Evolutionary conservation across 53 echinoderm and acorn worm genomes (phyloP).

Genomic region (Actinopyga echinites): DNA sequence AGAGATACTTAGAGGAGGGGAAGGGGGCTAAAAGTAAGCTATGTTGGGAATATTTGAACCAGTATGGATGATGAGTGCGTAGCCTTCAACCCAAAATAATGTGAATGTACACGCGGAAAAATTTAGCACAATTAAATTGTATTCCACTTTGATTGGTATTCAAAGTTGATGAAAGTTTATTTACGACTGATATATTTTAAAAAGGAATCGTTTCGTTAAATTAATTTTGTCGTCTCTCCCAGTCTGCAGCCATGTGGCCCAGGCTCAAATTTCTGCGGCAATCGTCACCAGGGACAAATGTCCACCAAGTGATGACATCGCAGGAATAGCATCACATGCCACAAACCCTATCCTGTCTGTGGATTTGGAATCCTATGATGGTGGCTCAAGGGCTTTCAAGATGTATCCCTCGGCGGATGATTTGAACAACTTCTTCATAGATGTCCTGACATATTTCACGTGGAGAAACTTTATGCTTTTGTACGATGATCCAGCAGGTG

Average conservation of each 20-base stretch:
- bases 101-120: too few species aligned
- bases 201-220: too few species aligned
- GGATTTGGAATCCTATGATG: conserved; percentile 71
- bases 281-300: conserved; percentile 83
- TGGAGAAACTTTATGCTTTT: conserved; percentile 90
- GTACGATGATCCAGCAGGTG: conserved; percentile 84
- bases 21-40: too few species aligned
- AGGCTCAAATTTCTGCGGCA: conserved; percentile 71
- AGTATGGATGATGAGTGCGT: too few species aligned
- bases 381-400: conserved; percentile 90
- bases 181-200: too few species aligned
- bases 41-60: too few species aligned
- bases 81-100: too few species aligned
- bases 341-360: conserved; percentile 83
- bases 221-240: conserved; percentile 3
- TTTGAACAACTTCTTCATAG: conserved; percentile 74
- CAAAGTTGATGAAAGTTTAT: too few species aligned
- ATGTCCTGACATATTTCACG: conserved; percentile 77
- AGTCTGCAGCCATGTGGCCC: conserved; percentile 82
- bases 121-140: too few species aligned
- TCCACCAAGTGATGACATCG: conserved; percentile 78
- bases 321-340: conserved; percentile 88
- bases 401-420: conserved; percentile 94
- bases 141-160: too few species aligned
- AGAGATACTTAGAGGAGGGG: too few species aligned